Conservation (phyloP, 2,888 invertebrate genomes). For the Thyatira batis region DNA sequence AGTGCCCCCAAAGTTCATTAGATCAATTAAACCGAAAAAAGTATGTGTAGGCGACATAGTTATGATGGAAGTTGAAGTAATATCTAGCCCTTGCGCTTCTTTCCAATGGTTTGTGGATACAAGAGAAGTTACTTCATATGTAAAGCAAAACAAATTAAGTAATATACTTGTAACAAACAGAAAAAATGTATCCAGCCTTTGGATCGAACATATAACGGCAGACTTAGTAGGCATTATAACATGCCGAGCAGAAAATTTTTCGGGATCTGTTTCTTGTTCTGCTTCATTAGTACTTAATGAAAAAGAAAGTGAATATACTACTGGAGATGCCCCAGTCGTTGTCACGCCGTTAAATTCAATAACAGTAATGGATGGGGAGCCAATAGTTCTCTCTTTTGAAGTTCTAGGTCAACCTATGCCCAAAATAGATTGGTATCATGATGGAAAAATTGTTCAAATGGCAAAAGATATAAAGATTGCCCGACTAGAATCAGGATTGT, state of each 20-base stretch:
- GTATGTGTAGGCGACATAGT: conserved; percentile 89
- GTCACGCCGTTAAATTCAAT: conserved; percentile 87
- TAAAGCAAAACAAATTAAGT: conserved; percentile 83
- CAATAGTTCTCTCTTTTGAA: conserved; percentile 87
- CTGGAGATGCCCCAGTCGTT: conserved; percentile 86
- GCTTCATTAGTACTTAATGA: conserved; percentile 86
- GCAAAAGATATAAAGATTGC: conserved; percentile 89
- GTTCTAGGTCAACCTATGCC: conserved; percentile 91
- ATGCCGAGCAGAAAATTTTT: conserved; percentile 94
- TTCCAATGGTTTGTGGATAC: conserved; percentile 94
- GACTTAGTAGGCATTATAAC: conserved; percentile 90
- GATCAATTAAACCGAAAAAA: conserved; percentile 86
- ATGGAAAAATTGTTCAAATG: conserved; percentile 86
- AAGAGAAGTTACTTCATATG: conserved; percentile 83
- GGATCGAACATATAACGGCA: conserved; percentile 87
- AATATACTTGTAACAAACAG: conserved; percentile 86
- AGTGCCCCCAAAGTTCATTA: conserved; percentile 87
- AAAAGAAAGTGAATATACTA: conserved; percentile 70
- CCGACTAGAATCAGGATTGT: conserved; percentile 90
- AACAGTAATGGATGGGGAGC: conserved; percentile 95
- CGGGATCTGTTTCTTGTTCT: conserved; percentile 93
- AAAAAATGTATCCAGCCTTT: conserved; percentile 90
- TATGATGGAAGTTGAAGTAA: conserved; percentile 89
- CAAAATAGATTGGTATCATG: conserved; percentile 90
- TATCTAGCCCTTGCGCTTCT: conserved; percentile 89